These are phyloP conservation scores for Pelodiscus sinensis DNA, from an alignment of 2,113 vertebrate genomes.

Conservation along the genomic window DNA sequence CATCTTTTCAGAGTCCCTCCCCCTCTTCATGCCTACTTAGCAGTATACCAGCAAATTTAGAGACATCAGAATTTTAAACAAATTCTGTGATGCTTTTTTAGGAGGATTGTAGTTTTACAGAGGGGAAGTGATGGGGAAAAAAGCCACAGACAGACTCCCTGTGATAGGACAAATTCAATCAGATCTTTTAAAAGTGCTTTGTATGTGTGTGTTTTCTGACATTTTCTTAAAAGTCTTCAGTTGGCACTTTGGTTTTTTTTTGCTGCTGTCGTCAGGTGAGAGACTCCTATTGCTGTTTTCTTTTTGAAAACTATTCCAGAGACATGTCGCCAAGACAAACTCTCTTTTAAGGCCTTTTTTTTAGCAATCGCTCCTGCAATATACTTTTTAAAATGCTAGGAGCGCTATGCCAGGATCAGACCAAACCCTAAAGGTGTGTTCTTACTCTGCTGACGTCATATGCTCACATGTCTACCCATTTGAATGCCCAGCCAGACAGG, in stretches of 20 bases:
- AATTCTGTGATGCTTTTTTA: neutral
- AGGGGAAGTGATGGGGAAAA: neutral
- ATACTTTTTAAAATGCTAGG: neutral
- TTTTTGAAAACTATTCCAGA: neutral
- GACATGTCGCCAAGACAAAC: neutral
- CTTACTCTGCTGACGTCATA: neutral
- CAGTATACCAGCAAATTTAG: neutral
- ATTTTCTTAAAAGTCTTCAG: neutral
- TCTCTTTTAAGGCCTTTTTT: neutral
- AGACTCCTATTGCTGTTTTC: neutral
- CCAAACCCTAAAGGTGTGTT: neutral
- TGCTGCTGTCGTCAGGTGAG: neutral
- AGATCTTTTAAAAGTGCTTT: neutral
- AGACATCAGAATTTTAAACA: neutral
- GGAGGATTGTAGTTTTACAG: neutral
- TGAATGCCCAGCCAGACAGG: too few relatives aligned
- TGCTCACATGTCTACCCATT: neutral
- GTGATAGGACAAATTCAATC: neutral
- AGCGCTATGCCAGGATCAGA: neutral
- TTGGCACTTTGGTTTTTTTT: neutral
- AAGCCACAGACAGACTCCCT: neutral
- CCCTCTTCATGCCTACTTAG: neutral
- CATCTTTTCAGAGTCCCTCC: fast-evolving
- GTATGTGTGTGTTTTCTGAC: neutral
- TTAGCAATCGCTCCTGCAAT: neutral